These are phyloP conservation scores for Phataginus tricuspis DNA, from an alignment of 2,797 vertebrate species.

Conservation along the genomic window DNA sequence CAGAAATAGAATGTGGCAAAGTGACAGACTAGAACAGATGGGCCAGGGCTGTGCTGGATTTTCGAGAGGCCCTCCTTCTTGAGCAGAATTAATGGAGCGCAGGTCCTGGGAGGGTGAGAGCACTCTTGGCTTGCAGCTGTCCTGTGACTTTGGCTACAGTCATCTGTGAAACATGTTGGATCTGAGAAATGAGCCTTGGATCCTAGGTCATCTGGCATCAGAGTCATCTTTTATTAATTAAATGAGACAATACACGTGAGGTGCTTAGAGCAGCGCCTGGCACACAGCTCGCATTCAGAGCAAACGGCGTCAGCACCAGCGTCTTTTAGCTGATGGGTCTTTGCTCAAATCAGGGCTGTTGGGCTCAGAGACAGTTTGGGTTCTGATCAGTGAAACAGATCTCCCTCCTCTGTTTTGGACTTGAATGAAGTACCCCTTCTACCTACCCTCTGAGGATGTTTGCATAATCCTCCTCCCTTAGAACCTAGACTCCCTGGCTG, in stretches of 20 bases:
- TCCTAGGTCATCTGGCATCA: slow-evolving; percentile 25
- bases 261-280: background rate
- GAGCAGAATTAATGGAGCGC: slow-evolving; percentile 46
- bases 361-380: background rate
- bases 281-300: background rate
- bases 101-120: slow-evolving; percentile 42
- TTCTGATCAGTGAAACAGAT: background rate
- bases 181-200: slow-evolving; percentile 63
- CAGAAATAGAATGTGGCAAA: slow-evolving; percentile 51
- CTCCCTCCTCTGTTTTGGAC: background rate
- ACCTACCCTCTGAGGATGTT: background rate
- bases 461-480: background rate
- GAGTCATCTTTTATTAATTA: slow-evolving; percentile 73
- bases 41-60: background rate
- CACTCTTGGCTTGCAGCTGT: slow-evolving; percentile 57
- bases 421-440: background rate
- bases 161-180: slow-evolving; percentile 58
- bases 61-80: slow-evolving; percentile 41
- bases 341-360: background rate
- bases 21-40: slow-evolving; percentile 71
- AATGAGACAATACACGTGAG: slow-evolving; percentile 6
- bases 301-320: background rate
- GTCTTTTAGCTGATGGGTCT: background rate
- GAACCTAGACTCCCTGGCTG: background rate
- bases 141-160: slow-evolving; percentile 26